Conservation (phyloP, 2,113 vertebrate species). For the Machaerirhynchus nigripectus region DNA sequence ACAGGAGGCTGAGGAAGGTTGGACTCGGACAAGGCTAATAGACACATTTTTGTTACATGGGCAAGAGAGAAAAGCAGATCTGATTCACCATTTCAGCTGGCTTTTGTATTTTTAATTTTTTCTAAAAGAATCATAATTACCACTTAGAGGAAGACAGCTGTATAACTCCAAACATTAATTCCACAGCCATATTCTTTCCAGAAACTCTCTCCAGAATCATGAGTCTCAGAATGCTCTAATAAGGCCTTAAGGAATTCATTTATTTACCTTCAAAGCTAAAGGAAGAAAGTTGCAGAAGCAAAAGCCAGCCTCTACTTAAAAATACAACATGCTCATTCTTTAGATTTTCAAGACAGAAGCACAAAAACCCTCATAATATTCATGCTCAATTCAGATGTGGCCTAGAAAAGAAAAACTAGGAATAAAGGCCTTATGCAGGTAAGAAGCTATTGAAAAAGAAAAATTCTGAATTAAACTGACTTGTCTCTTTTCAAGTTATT, state of each 20-base stretch:
- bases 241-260: background rate
- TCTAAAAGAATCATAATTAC: constrained; percentile 6
- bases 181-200: background rate
- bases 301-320: background rate
- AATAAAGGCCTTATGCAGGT: background rate
- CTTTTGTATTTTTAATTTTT: background rate
- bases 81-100: background rate
- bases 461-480: background rate
- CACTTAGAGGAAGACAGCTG: background rate
- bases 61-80: background rate
- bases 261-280: constrained; percentile 6
- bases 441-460: background rate
- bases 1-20: background rate
- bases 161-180: background rate
- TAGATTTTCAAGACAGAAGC: background rate
- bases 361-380: background rate
- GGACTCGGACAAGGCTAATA: background rate
- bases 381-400: background rate
- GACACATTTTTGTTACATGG: background rate
- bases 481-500: background rate
- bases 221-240: background rate
- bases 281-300: background rate
- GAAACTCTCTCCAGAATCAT: background rate
- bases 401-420: background rate
- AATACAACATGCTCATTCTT: background rate